These are phyloP conservation scores for Marcusenius ussheri DNA, from an alignment of 2,113 vertebrate species.

Conservation along the genomic window DNA sequence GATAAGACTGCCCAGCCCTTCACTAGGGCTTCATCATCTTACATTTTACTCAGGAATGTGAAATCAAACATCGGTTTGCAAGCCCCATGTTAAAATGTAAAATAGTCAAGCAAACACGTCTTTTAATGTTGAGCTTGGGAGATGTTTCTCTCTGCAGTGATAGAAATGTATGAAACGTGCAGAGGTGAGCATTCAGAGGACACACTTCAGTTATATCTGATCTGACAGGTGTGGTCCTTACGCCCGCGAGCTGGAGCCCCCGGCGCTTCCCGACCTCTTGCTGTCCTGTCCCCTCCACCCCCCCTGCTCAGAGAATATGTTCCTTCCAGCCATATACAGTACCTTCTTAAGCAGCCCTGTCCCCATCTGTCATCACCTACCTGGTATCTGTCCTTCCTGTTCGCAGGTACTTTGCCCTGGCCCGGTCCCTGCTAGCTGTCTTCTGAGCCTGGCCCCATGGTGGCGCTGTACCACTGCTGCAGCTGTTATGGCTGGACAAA, in stretches of 20 bases:
- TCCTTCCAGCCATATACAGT: background rate
- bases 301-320: background rate
- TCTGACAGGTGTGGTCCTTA: background rate
- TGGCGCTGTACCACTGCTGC: background rate
- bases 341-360: background rate
- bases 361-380: background rate
- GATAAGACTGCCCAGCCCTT: background rate
- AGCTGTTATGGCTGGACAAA: background rate
- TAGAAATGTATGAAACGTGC: background rate
- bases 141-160: background rate
- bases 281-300: background rate
- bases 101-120: conserved; percentile 39
- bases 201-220: too few species aligned
- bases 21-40: background rate
- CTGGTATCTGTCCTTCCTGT: background rate
- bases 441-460: background rate
- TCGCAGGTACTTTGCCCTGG: background rate
- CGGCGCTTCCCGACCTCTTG: background rate
- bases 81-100: conserved; percentile 24
- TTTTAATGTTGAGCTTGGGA: background rate
- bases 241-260: background rate
- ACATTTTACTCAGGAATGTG: conserved; percentile 1
- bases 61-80: background rate
- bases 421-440: background rate
- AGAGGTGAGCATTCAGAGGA: background rate